Base-by-base conservation (phyloP, 2,797 vertebrate genomes). In the Champsocephalus esox region DNA sequence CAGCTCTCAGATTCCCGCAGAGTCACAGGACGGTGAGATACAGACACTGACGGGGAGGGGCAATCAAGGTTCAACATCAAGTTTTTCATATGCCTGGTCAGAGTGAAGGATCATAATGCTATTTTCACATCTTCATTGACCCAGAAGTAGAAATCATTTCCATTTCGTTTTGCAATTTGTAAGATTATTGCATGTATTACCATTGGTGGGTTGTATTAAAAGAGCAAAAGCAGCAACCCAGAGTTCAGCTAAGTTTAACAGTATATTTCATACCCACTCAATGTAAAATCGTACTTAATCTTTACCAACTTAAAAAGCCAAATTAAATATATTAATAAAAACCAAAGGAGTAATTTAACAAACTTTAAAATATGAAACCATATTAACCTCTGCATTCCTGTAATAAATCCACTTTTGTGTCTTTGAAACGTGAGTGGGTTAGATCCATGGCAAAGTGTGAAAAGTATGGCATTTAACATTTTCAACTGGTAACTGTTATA, bases 1-100 rank as follows among this genome's bases (percentile, higher is more conserved):
- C 75, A 94, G 96, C 58, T 98, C 97, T 9, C 97, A 98, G 93
- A 97, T 98, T 67, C 97, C 97, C 50, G 94, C 95, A 28, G 96
- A 98, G 84, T 96, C 95, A 0, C 97, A 97, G 88, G 96, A 98
- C 79, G 98, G 97, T 99, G 92, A 91, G 95, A 82, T 52, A 43
- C 45, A 49, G 44, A 63, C 2, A 51, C 28, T 41, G 41, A 57
- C 6, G 5, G 46, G 48, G 57, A n/a, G 46, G 21, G 21, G 32
- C 10, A 55, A 55, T 13, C 24, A 61, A 48, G 49, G 64, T 43
- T 71, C 45, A 63, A 41, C 19, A 19, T 43, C 2, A 19, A 41
- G 10, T 12, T 34, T 43, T 61, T 3, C 17, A 63, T 17, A 43
- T 52, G 21, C 45, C 32, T n/a, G 14, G 11, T 62, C 50, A 19